Percentiles rank a stretch among this genome's conserved stretches.
These are phyloP conservation scores for Acanthisitta chloris DNA, from an alignment of 2,113 vertebrate species.

Conservation along the genomic window DNA sequence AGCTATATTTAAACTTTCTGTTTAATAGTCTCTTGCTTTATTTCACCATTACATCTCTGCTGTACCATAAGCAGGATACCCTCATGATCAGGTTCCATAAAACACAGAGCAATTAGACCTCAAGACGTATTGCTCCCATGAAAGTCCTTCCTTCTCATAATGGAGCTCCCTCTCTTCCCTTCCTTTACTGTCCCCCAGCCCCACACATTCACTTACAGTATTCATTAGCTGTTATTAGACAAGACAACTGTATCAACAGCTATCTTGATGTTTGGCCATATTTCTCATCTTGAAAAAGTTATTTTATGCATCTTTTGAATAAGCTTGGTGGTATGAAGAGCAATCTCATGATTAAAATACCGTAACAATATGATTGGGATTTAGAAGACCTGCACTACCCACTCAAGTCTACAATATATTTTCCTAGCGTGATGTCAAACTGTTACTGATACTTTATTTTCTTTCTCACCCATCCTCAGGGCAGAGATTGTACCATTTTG, in stretches of 20 bases:
- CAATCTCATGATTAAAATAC: background rate
- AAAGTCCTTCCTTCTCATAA: conserved; percentile 66
- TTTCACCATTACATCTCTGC: conserved; percentile 76
- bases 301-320: background rate
- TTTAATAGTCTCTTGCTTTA: conserved; percentile 84
- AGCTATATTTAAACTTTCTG: conserved; percentile 87
- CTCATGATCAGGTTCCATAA: conserved; percentile 81
- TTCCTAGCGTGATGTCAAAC: background rate
- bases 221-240: background rate
- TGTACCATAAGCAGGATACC: conserved; percentile 77
- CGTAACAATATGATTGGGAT: background rate
- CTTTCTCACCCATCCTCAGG: background rate
- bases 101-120: conserved; percentile 78
- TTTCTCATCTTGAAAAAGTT: background rate
- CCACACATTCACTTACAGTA: background rate
- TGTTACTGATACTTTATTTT: background rate
- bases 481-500: background rate
- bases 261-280: conserved; percentile 6
- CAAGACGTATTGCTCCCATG: conserved; percentile 75
- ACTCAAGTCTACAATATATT: background rate
- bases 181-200: background rate
- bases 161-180: background rate
- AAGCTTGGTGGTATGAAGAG: background rate
- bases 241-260: conserved; percentile 42
- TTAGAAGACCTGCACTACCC: background rate